Evolutionary conservation across 1,140 invertebrate genomes (phyloP).

Genomic region (Luehdorfia chinensis): DNA sequence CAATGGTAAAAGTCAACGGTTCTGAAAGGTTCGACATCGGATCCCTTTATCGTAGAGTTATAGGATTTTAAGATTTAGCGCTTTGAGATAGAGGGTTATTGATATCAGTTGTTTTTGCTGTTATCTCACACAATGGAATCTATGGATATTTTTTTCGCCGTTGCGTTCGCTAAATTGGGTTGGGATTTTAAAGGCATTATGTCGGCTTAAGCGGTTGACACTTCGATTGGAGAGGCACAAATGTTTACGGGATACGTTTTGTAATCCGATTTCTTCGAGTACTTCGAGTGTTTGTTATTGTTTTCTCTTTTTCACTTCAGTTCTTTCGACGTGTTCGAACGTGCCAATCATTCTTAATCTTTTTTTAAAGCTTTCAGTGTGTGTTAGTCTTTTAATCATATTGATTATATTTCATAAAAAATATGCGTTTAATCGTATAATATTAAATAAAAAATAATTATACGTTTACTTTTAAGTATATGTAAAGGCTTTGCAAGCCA

Average conservation of each 20-base stretch:
- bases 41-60: not conserved
- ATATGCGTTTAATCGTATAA: no score
- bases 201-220: constrained; percentile 42
- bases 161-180: constrained; percentile 59
- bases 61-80: constrained; percentile 22
- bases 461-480: no score
- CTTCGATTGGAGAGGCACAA: constrained; percentile 31
- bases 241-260: constrained; percentile 35
- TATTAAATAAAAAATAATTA: no score
- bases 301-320: constrained; percentile 24
- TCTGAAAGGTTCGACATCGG: constrained; percentile 30
- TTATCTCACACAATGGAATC: constrained; percentile 28
- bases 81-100: constrained; percentile 7
- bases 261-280: constrained; percentile 41
- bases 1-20: constrained; percentile 59
- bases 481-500: no score
- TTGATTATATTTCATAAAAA: no score
- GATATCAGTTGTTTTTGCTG: not conserved
- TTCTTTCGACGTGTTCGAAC: constrained; percentile 9
- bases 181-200: constrained; percentile 45
- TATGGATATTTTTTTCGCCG: constrained; percentile 28
- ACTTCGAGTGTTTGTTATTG: constrained; percentile 32
- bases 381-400: no score
- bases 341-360: no score
- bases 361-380: no score